Conservation (phyloP, 2,888 invertebrate genomes). For the Nyleta sp. region DNA sequence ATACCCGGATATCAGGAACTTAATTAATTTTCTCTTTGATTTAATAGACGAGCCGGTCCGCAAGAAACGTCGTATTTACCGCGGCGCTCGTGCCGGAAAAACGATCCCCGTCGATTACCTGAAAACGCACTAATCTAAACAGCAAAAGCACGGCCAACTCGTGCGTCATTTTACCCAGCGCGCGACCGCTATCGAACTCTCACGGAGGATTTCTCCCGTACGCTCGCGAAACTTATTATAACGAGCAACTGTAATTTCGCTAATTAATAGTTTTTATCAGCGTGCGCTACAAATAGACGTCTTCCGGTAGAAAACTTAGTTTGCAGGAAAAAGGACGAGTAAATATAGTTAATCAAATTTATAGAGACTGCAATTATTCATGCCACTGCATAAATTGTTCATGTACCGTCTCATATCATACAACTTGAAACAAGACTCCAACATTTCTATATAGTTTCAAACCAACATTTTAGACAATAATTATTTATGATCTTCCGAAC, state of each 20-base stretch:
- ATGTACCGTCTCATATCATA: not conserved
- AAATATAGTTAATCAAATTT: conserved; percentile 10
- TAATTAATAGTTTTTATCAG: conserved; percentile 49
- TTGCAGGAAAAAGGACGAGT: not conserved
- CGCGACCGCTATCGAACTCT: conserved; percentile 16
- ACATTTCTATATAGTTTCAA: too few relatives aligned
- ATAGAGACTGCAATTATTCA: not conserved
- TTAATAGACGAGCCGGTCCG: conserved; percentile 48
- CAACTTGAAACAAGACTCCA: too few relatives aligned
- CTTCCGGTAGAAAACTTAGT: conserved; percentile 11
- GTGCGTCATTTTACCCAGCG: conserved; percentile 28
- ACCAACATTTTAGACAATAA: too few relatives aligned
- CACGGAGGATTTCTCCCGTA: conserved; percentile 30
- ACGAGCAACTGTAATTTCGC: conserved; percentile 41
- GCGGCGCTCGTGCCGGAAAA: conserved; percentile 32
- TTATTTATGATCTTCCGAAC: too few relatives aligned
- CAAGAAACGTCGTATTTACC: conserved; percentile 25
- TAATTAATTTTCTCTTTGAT: conserved; percentile 64
- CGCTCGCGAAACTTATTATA: conserved; percentile 43
- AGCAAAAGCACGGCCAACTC: conserved; percentile 39
- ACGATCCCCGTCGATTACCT: conserved; percentile 36
- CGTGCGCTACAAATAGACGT: conserved; percentile 11
- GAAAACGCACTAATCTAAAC: conserved; percentile 44
- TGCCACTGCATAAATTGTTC: not conserved
- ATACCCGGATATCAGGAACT: conserved; percentile 55